Evolutionary conservation across 2,113 vertebrate genomes (phyloP), one percentile per base, ranked within the genome.

Genomic region (Myrmecobius fasciatus): DNA sequence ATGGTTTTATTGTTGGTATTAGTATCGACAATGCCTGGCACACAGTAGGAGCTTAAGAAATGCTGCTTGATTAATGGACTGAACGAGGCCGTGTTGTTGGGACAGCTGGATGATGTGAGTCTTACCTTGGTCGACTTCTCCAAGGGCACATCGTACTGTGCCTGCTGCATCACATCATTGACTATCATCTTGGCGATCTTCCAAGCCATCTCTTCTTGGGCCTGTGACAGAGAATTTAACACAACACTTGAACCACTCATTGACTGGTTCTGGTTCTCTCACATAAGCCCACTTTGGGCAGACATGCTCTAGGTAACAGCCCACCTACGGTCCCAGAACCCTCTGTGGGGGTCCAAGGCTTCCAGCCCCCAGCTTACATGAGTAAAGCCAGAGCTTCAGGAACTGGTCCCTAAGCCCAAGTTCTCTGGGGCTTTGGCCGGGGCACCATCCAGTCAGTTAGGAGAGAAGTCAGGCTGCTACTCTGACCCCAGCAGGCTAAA

Each of bases 131-230:
- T 99, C 96, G 98, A 97, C 97, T 98, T 99, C 90, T 98, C 98
- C 75, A 88, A 89, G 0, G 99, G 99, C 92, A 98, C 99, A 83
- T 99, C 99, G 10, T 98, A 98, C 46, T 99, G 99, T 10, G 99
- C 99, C 98, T 99, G 99, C 96, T 99, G 99, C 98, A 99, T 99
- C 3, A 99, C 99, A 0, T 99, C 99, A 53, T 99, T 99, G 95
- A 99, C 99, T 17, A 99, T 99, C 99, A 99, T 99, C 98, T 99
- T 99, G 1, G 99, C 99, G 90, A 99, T 99, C 98, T 99, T 99
- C 99, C 99, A 99, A 5, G 99, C 99, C 99, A 99, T 99, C 98
- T 99, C 99, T 97, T 99, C 99, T 98, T 99, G 99, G 94, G 99
- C 99, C 99, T 99, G 89, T 89, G 95, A 94, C 53, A 95, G 98